Evolutionary conservation across 2,797 vertebrate species (phyloP).

Genomic region (Taenioides sp.): DNA sequence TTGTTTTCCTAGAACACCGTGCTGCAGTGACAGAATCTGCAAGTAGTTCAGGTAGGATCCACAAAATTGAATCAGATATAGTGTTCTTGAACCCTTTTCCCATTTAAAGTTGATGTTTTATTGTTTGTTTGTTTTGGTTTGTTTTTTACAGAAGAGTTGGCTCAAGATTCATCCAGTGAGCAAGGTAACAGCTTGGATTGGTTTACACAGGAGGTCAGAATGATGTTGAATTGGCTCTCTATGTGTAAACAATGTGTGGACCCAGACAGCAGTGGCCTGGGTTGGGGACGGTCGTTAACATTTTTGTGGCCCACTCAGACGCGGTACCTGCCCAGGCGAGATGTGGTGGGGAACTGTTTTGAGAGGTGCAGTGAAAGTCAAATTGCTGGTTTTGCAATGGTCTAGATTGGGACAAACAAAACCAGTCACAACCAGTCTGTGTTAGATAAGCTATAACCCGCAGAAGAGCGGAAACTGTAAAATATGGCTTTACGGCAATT

Average conservation of each 20-base stretch:
- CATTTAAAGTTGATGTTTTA: not conserved
- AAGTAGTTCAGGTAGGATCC: constrained; percentile 49
- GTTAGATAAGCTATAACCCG: constrained; percentile 40
- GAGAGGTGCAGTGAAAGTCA: constrained; percentile 32
- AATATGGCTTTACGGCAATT: constrained; percentile 20
- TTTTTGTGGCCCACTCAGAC: constrained; percentile 23
- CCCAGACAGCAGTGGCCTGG: not conserved
- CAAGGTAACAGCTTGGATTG: constrained; percentile 44
- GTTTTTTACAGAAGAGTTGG: constrained; percentile 43
- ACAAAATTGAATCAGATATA: constrained; percentile 1
- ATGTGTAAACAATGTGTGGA: constrained; percentile 9
- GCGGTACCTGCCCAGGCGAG: constrained; percentile 44
- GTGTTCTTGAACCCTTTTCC: not conserved
- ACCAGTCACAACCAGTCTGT: constrained; percentile 45
- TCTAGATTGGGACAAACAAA: constrained; percentile 35
- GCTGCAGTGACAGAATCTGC: constrained; percentile 37
- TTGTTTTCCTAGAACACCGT: constrained; percentile 45
- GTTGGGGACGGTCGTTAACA: constrained; percentile 1
- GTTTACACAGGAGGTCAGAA: not conserved
- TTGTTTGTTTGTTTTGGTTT: not conserved
- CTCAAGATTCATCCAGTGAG: constrained; percentile 41
- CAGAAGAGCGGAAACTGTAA: constrained; percentile 14
- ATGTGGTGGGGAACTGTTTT: constrained; percentile 35
- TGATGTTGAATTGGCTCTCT: not conserved
- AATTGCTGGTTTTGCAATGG: constrained; percentile 60